phyloP scores from a whole-genome alignment of 2,113 vertebrate species.

The Phylloscopus trochiloides region DNA sequence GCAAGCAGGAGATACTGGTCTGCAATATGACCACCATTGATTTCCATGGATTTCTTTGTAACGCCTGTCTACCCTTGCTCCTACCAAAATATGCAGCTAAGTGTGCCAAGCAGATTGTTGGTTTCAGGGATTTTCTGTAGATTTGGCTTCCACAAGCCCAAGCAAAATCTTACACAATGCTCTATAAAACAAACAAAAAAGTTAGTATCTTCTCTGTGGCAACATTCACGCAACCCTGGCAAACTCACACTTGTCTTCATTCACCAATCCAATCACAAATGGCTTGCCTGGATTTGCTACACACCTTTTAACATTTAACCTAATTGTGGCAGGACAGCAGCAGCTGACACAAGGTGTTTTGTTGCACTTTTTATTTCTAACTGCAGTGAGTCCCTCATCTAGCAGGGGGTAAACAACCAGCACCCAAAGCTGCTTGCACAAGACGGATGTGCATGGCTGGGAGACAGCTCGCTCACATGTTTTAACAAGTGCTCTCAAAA shows the following conservation, averaged over 20 bases:
- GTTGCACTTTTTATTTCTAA: neutral
- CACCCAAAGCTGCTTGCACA: neutral
- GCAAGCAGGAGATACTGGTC: neutral
- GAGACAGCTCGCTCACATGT: neutral
- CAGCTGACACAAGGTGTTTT: neutral
- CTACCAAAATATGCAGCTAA: neutral
- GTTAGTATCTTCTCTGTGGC: neutral
- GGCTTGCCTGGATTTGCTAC: neutral
- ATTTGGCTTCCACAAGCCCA: neutral
- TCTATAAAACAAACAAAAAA: neutral
- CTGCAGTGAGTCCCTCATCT: neutral
- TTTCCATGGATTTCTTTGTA: neutral
- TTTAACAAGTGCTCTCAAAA: neutral
- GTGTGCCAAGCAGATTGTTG: neutral
- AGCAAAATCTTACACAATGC: neutral
- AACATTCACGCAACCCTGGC: neutral
- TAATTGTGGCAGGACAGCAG: neutral
- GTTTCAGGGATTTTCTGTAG: neutral
- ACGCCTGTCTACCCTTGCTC: neutral
- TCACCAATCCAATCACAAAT: neutral
- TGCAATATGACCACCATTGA: neutral
- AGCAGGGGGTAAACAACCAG: neutral
- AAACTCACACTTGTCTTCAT: neutral
- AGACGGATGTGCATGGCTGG: neutral
- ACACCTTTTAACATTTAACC: neutral